phyloP scores from a whole-genome alignment of 2,888 invertebrate genomes.

The Graphium colonna region DNA sequence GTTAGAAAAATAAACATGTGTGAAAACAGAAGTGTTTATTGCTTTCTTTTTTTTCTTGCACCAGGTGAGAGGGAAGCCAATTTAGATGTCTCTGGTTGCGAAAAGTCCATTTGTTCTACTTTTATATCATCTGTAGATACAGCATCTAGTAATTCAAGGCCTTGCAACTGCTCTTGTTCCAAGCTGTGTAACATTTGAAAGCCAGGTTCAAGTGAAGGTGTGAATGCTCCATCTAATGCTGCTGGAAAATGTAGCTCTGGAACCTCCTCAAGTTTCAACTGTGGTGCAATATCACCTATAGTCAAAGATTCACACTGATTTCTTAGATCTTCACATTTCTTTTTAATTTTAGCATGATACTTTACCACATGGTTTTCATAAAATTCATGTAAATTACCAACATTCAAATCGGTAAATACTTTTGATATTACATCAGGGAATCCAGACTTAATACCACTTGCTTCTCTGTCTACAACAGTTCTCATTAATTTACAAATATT shows the following conservation, averaged over 20 bases:
- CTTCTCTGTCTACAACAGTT: slow-evolving; percentile 63
- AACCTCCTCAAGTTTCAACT: slow-evolving; percentile 69
- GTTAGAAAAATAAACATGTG: no score
- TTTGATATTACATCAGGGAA: slow-evolving; percentile 71
- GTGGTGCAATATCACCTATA: slow-evolving; percentile 58
- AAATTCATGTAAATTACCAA: slow-evolving; percentile 65
- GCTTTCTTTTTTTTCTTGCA: slow-evolving; percentile 67
- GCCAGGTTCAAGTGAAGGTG: slow-evolving; percentile 81
- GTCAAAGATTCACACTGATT: slow-evolving; percentile 56
- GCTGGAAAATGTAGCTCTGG: slow-evolving; percentile 78
- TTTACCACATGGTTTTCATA: slow-evolving; percentile 62
- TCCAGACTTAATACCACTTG: slow-evolving; percentile 60
- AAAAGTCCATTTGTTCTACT: slow-evolving; percentile 65
- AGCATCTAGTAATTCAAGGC: slow-evolving; percentile 63
- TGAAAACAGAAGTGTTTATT: slow-evolving; percentile 36
- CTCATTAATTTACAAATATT: slow-evolving; percentile 69
- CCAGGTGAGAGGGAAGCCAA: slow-evolving; percentile 56
- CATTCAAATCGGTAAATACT: slow-evolving; percentile 66
- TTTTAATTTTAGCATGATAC: slow-evolving; percentile 61
- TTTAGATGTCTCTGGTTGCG: slow-evolving; percentile 58
- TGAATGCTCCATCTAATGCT: slow-evolving; percentile 70
- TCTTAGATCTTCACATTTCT: slow-evolving; percentile 51
- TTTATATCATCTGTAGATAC: slow-evolving; percentile 65
- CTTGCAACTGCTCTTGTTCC: slow-evolving; percentile 79
- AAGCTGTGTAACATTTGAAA: slow-evolving; percentile 83